Conservation (phyloP, 2,888 invertebrate genomes). For the Folsomia candida region DNA sequence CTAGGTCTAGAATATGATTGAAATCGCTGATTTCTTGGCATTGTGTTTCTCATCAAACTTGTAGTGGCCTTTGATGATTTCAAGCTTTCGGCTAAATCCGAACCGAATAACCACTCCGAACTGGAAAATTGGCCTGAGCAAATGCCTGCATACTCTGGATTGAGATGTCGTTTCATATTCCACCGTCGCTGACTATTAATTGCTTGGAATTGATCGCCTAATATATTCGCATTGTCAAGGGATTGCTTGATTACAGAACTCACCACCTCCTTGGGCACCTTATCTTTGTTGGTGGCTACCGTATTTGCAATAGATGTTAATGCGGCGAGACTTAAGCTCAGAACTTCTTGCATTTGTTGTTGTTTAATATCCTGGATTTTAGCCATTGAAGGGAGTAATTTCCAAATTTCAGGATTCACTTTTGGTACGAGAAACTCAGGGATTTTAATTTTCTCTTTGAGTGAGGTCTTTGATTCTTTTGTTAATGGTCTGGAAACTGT, state of each 20-base stretch:
- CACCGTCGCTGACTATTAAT: background rate
- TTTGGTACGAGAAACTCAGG: conserved; percentile 22
- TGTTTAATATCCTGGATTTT: background rate
- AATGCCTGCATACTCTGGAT: conserved; percentile 17
- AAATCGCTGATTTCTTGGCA: background rate
- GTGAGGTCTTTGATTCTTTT: conserved; percentile 2
- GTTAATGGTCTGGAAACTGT: background rate
- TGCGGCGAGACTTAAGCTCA: background rate
- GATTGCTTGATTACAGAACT: too few species aligned
- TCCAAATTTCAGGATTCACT: conserved; percentile 22
- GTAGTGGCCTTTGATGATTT: conserved; percentile 9
- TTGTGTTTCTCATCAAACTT: background rate
- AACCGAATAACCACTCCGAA: conserved; percentile 13
- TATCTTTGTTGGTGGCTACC: background rate
- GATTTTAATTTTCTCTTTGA: background rate
- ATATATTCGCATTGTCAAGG: background rate
- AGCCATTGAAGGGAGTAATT: background rate
- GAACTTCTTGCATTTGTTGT: background rate
- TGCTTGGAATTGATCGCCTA: background rate
- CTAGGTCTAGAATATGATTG: background rate
- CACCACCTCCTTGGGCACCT: too few species aligned
- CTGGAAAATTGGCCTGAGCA: background rate
- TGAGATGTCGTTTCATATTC: conserved; percentile 1
- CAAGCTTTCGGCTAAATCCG: conserved; percentile 16
- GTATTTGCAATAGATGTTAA: background rate